Conservation (phyloP, 2,113 vertebrate genomes). For the Mus spicilegus region DNA sequence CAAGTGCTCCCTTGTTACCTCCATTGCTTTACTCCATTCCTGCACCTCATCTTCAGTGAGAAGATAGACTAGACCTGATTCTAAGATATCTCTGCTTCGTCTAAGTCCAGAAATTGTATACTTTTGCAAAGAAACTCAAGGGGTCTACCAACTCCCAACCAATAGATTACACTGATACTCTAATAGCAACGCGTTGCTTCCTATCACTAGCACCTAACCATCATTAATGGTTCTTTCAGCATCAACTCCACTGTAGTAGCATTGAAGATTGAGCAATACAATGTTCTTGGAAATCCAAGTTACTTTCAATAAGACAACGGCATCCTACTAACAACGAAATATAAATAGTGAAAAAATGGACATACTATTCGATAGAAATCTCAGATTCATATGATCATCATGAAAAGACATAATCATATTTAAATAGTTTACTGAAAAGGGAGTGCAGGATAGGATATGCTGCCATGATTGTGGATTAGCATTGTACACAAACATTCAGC, state of each 20-base stretch:
- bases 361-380: background rate
- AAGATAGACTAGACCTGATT: background rate
- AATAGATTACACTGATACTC: background rate
- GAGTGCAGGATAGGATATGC: background rate
- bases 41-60: background rate
- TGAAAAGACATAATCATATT: background rate
- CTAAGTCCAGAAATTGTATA: background rate
- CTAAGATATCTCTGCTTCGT: background rate
- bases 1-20: background rate
- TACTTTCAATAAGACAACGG: background rate
- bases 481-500: background rate
- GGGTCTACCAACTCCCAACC: background rate
- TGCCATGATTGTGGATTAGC: background rate
- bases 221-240: background rate
- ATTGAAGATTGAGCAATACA: background rate
- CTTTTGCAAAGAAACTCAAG: background rate
- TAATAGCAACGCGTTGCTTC: background rate
- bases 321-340: background rate
- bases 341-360: background rate
- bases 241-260: background rate
- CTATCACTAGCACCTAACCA: background rate
- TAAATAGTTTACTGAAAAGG: slow-evolving; percentile 9
- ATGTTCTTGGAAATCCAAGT: background rate
- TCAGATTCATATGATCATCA: background rate
- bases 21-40: background rate